Conservation (phyloP, 2,113 vertebrate species). For the Myrmecophaga tridactyla region DNA sequence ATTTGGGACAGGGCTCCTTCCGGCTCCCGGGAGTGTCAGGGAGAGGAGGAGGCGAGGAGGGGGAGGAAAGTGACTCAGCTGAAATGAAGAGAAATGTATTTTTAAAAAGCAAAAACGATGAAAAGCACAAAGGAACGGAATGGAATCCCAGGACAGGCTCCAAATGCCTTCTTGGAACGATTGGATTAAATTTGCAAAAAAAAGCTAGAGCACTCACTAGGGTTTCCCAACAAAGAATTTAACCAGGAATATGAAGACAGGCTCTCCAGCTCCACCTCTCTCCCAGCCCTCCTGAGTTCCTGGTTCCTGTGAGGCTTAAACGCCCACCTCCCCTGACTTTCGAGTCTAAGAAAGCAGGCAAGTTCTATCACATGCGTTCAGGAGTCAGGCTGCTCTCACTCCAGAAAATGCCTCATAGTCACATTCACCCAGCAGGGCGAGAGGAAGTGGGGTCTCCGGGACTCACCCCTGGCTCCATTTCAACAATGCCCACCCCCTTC, state of each 20-base stretch:
- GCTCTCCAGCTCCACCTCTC: neutral
- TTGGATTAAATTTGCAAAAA: neutral
- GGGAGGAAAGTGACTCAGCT: conserved; percentile 74
- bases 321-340: too few relatives aligned
- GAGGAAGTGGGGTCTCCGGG: neutral
- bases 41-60: conserved; percentile 39
- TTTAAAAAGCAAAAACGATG: conserved; percentile 50
- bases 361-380: neutral
- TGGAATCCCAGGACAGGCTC: conserved; percentile 13
- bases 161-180: conserved; percentile 42
- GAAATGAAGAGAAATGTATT: conserved; percentile 66
- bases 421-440: too few relatives aligned
- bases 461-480: neutral
- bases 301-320: neutral
- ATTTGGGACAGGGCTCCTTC: conserved; percentile 67
- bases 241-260: neutral
- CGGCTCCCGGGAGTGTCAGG: conserved; percentile 53
- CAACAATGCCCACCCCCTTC: too few relatives aligned
- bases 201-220: neutral
- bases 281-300: neutral
- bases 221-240: conserved; percentile 40
- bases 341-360: too few relatives aligned
- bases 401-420: neutral
- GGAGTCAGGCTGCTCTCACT: neutral
- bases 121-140: conserved; percentile 22